These are phyloP conservation scores for Clunio marinus DNA, from an alignment of 2,888 invertebrate genomes.

Conservation along the genomic window DNA sequence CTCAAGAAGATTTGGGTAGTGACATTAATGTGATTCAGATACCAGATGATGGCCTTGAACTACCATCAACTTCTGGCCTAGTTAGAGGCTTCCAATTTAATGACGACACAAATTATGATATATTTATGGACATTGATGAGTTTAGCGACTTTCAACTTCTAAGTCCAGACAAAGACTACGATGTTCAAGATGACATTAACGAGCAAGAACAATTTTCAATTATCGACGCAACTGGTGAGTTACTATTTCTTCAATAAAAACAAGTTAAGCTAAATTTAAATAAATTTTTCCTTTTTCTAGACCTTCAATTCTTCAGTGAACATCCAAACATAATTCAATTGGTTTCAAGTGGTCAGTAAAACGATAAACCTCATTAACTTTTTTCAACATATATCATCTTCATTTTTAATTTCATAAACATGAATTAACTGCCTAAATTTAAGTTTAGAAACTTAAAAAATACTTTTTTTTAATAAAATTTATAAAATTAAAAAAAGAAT, in stretches of 20 bases:
- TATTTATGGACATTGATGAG: constrained; percentile 27
- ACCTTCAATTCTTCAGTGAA: constrained; percentile 28
- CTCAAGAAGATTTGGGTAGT: no score
- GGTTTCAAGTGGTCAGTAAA: constrained; percentile 14
- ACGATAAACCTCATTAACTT: no score
- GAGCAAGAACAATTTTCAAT: constrained; percentile 15
- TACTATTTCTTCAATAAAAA: background rate
- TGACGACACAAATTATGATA: constrained; percentile 18
- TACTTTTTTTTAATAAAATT: no score
- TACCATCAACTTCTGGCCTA: constrained; percentile 15
- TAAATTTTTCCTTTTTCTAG: background rate
- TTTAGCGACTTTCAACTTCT: constrained; percentile 28
- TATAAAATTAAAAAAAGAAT: no score
- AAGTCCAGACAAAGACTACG: constrained; percentile 8
- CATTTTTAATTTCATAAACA: no score
- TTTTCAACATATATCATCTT: no score
- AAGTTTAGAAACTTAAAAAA: no score
- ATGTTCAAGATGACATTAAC: background rate
- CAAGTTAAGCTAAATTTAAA: background rate
- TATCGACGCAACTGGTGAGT: constrained; percentile 15
- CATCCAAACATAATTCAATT: constrained; percentile 11
- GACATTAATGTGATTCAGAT: constrained; percentile 22
- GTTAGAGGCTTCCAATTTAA: constrained; percentile 30
- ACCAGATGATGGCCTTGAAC: background rate
- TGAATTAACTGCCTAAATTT: no score